A percentile compares a stretch with the other conserved stretches of the same genome.
phyloP scores from a whole-genome alignment of 2,797 vertebrate genomes.

The Lagodon rhomboides region DNA sequence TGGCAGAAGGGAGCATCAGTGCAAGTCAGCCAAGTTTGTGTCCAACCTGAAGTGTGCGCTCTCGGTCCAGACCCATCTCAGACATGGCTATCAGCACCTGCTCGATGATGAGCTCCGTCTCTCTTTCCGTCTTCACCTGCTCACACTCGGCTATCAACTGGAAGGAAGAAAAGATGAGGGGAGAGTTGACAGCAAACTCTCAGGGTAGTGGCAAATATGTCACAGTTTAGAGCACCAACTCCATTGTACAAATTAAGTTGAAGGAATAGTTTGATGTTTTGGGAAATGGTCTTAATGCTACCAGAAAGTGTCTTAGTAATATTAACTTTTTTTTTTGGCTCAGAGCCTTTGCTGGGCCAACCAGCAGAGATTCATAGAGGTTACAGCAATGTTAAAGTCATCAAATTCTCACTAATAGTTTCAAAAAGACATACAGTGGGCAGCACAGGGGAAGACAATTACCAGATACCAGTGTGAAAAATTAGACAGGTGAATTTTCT shows the following conservation, averaged over 20 bases:
- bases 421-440: background rate
- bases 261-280: too few relatives aligned
- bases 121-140: conserved; percentile 94
- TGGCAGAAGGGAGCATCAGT: background rate
- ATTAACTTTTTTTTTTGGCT: too few relatives aligned
- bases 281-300: too few relatives aligned
- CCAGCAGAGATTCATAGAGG: too few relatives aligned
- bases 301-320: too few relatives aligned
- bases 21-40: background rate
- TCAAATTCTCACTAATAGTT: background rate
- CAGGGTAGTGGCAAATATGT: too few relatives aligned
- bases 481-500: background rate
- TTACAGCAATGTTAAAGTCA: background rate
- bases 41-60: conserved; percentile 93
- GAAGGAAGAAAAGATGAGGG: background rate
- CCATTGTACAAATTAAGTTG: too few relatives aligned
- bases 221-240: too few relatives aligned
- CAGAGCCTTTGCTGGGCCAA: too few relatives aligned
- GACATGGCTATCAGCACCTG: conserved; percentile 96
- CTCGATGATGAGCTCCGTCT: conserved; percentile 93
- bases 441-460: background rate
- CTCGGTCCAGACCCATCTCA: conserved; percentile 96
- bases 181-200: too few relatives aligned
- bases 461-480: background rate
- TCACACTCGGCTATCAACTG: conserved; percentile 96